Evolutionary conservation across 1,140 invertebrate species (phyloP), one percentile per base, ranked within the genome.

Genomic region (Lucilia cuprina): DNA sequence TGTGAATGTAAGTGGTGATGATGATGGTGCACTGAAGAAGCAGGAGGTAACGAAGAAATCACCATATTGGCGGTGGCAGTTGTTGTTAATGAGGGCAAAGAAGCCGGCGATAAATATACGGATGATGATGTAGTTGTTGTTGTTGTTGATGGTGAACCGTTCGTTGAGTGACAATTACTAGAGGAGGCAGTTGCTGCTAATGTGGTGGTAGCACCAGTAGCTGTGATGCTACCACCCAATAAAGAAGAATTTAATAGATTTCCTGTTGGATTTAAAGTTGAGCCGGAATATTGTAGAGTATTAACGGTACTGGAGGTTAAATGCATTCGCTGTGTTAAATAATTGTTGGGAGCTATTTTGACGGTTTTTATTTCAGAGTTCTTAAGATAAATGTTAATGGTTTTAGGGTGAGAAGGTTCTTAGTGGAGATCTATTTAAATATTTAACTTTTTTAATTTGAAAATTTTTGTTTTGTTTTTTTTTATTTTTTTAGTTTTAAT

Each of bases 331-430:
- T 12, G 41, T 41, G 25, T 19, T 19, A 70, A 13, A 47, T 50
- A 83, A 80, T 83, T 83, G 83, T 82, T 77, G 5, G 82, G 70
- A 80, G 74, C 77, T 83, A 83, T 83, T 83, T 84, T 84, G 84
- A 60, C 80, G 77, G 77, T 74, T 60, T 80, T 78, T 41, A 8
- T 14, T 34, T 78, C n/a, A n/a, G 1, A 47, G 30, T 19, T 47
- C 35, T 47, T 19, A 41, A 19, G 35, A n/a, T 47, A 47, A n/a
- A 2, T 75, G 74, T 77, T 77, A 13, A 34, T 35, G 5, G 25
- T 77, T 77, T 14, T 77, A 1, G 25, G 25, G 25, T 1, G 1
- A 30, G 25, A 30, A 30, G 25, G 25, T 30, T 30, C 25, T 30
- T 30, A 30, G 25, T 30, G 8, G 7, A 5, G 8, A 30, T 74